These are phyloP conservation scores for Ceratosolen solmsi DNA, from an alignment of 1,140 invertebrate genomes.

Conservation along the genomic window DNA sequence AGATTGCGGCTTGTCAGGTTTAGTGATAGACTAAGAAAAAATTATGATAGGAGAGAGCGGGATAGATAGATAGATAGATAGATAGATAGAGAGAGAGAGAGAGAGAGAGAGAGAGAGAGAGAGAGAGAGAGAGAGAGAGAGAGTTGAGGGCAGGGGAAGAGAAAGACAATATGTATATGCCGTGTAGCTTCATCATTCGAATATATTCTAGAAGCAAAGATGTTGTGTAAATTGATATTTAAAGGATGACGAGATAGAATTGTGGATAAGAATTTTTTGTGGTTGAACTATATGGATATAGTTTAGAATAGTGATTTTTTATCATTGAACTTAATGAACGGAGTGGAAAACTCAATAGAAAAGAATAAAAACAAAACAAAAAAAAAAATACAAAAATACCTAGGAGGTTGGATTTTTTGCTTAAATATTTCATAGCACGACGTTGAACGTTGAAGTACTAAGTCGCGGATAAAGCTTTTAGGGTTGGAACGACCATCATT, in stretches of 20 bases:
- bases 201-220: constrained; percentile 57
- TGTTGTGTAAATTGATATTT: constrained; percentile 58
- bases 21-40: not conserved
- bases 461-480: constrained; percentile 26
- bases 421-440: constrained; percentile 44
- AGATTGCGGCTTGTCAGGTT: not conserved
- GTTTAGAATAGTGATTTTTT: constrained; percentile 68
- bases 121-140: too few species aligned
- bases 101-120: too few species aligned
- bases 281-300: constrained; percentile 72
- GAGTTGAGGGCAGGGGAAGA: too few species aligned
- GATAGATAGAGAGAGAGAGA: too few species aligned
- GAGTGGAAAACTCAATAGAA: constrained; percentile 44
- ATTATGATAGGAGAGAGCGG: not conserved
- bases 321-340: constrained; percentile 45
- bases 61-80: not conserved
- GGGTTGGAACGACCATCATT: not conserved
- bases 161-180: constrained; percentile 45
- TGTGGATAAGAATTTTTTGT: constrained; percentile 65
- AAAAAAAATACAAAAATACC: constrained; percentile 16
- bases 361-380: constrained; percentile 47
- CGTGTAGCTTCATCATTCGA: constrained; percentile 56
- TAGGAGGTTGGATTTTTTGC: constrained; percentile 16
- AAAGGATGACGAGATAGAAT: constrained; percentile 55
- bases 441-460: constrained; percentile 48